Conservation (phyloP, 2,113 vertebrate species). For the Nothocercus nigrocapillus region DNA sequence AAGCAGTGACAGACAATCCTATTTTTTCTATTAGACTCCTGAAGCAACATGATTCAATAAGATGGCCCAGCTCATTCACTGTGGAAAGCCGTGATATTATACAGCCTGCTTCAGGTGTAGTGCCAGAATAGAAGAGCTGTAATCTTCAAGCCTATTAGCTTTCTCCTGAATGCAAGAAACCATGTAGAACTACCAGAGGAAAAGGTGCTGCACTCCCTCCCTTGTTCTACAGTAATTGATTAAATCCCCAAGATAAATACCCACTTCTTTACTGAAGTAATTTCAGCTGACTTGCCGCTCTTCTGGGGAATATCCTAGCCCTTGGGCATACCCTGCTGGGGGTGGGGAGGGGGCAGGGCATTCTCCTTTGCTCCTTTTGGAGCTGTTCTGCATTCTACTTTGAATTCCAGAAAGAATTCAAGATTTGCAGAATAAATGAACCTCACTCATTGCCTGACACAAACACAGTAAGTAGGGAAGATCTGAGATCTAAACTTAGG, state of each 20-base stretch:
- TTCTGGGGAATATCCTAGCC: neutral
- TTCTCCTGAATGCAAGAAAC: neutral
- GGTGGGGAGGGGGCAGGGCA: neutral
- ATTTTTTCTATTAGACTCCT: neutral
- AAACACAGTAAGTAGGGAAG: accelerated
- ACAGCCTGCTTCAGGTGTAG: neutral
- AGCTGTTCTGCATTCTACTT: neutral
- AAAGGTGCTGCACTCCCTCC: neutral
- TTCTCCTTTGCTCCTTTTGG: neutral
- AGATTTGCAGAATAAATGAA: neutral
- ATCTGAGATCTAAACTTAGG: neutral
- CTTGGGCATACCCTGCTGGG: neutral
- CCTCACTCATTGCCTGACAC: accelerated
- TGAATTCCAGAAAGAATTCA: neutral
- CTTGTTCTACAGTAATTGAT: neutral
- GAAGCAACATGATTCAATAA: neutral
- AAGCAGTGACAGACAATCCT: neutral
- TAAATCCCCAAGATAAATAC: neutral
- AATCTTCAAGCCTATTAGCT: neutral
- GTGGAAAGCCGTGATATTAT: neutral
- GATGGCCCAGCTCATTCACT: neutral
- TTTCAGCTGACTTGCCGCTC: neutral
- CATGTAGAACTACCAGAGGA: neutral
- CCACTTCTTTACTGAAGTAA: neutral
- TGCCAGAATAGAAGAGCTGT: neutral